phyloP scores from a whole-genome alignment of 2,113 vertebrate genomes.

The Dolichotis patagonum region DNA sequence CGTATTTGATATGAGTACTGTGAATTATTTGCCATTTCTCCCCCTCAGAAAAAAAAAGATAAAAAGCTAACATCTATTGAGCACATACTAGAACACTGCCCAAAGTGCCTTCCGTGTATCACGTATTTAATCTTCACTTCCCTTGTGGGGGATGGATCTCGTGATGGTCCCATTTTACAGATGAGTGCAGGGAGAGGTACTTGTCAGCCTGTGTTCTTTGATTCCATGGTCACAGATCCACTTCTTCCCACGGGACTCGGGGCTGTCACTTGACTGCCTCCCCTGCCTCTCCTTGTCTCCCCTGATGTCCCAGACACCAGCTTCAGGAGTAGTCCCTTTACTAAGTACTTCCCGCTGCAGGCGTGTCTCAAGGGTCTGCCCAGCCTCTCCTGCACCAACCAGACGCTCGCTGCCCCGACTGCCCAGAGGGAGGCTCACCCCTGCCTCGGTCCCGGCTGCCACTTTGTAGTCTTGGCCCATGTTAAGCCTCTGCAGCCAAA shows the following conservation, averaged over 20 bases:
- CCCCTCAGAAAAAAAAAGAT: background rate
- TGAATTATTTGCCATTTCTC: constrained; percentile 24
- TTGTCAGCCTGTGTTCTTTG: background rate
- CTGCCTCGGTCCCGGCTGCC: background rate
- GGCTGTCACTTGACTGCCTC: background rate
- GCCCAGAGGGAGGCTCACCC: background rate
- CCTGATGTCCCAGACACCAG: fast-evolving
- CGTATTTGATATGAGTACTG: background rate
- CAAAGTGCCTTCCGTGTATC: background rate
- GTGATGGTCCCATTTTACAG: background rate
- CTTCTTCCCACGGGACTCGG: background rate
- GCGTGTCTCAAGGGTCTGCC: background rate
- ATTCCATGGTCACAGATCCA: background rate
- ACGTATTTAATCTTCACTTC: background rate
- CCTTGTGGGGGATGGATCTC: background rate
- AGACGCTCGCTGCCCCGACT: background rate
- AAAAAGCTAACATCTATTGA: constrained; percentile 25
- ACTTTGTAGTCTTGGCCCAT: background rate
- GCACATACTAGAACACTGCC: background rate
- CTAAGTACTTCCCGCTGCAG: background rate
- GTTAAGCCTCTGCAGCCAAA: background rate
- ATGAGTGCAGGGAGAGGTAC: background rate
- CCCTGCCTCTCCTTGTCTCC: background rate
- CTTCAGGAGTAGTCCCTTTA: background rate
- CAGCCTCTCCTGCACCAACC: background rate